Base-by-base conservation (phyloP, 2,113 vertebrate genomes). In the Apus apus region DNA sequence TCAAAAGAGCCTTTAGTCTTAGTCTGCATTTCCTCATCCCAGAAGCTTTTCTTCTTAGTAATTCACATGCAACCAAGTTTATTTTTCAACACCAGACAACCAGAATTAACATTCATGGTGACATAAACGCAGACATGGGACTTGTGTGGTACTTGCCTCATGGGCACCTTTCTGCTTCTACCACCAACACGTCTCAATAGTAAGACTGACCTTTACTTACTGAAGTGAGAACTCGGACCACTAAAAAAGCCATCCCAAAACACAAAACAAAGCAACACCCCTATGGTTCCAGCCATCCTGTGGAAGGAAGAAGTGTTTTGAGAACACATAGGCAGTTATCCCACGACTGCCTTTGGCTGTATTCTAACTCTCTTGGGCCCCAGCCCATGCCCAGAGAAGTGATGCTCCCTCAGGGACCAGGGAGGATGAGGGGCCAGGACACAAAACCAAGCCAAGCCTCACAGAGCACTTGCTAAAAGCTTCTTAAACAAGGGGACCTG, bases 81-180 rank as follows among this genome's bases (percentile, higher is more conserved):
- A 26, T 74, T 78, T 57, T 11, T 50, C 62, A 83, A 15, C 29
- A 67, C 8, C 71, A 75, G 62, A 23, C 30, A 76, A 32, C 29
- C 45, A 81, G 45, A 29, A 61, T 12, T 5, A 61, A 51, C 25
- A 9, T 8, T 21, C 21, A 18, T 8, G n/a, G 51, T 61, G 48
- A 48, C 34, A 61, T 51, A 90, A 64, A 18, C 13, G 11, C 38
- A 72, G 58, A 40, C 14, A 14, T 0, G 4, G 32, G 30, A 54
- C 70, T 58, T 60, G 13, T 0, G 6, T 6, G 21, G 6, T 17
- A 34, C 32, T 72, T 1, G 1, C 3, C 15, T 40, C 5, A 7
- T 22, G 34, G 68, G 15, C 13, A 15, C 11, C 26, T 32, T 70
- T n/a, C 50, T 38, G 40, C 75, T 74, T 43, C 51, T 43, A 70